These are phyloP conservation scores for Lordiphosa andalusiaca DNA, from an alignment of 2,888 invertebrate genomes.

Conservation along the genomic window DNA sequence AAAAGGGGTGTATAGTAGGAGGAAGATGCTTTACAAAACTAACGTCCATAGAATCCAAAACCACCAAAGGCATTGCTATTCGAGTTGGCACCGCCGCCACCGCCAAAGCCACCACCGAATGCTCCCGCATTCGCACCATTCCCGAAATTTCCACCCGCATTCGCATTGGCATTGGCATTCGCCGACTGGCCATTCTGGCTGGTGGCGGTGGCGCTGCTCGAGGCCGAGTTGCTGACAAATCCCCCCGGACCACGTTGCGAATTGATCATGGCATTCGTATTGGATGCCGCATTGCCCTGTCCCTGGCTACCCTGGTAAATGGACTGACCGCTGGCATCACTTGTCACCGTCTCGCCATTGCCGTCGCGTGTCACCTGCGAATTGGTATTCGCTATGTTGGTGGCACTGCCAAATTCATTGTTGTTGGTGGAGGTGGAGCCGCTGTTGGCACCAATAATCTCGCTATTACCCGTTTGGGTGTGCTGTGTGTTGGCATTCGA, in stretches of 20 bases:
- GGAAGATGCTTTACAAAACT: slow-evolving; percentile 22
- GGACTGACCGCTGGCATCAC: slow-evolving; percentile 76
- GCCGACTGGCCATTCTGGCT: slow-evolving; percentile 61
- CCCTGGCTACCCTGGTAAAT: slow-evolving; percentile 70
- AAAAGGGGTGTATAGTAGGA: neutral
- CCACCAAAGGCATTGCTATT: slow-evolving; percentile 53
- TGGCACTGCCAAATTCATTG: slow-evolving; percentile 62
- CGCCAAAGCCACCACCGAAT: slow-evolving; percentile 27
- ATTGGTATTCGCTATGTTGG: slow-evolving; percentile 76
- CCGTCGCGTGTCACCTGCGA: slow-evolving; percentile 58
- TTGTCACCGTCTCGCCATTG: slow-evolving; percentile 54
- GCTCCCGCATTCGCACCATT: slow-evolving; percentile 40
- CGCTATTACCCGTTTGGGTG: slow-evolving; percentile 42
- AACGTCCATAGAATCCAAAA: slow-evolving; percentile 50
- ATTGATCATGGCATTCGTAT: slow-evolving; percentile 65
- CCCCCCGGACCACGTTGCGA: slow-evolving; percentile 69
- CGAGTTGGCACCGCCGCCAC: slow-evolving; percentile 35
- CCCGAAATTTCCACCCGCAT: slow-evolving; percentile 43
- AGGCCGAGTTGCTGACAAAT: slow-evolving; percentile 66
- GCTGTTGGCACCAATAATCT: slow-evolving; percentile 65
- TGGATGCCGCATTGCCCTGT: slow-evolving; percentile 59
- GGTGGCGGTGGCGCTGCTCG: slow-evolving; percentile 69
- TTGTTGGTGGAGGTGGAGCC: slow-evolving; percentile 70
- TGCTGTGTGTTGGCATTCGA: slow-evolving; percentile 76
- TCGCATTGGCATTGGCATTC: slow-evolving; percentile 62